Percentiles rank a stretch among this genome's conserved stretches.
Conservation (phyloP, 1,140 invertebrate species). For the Atta colombica region DNA sequence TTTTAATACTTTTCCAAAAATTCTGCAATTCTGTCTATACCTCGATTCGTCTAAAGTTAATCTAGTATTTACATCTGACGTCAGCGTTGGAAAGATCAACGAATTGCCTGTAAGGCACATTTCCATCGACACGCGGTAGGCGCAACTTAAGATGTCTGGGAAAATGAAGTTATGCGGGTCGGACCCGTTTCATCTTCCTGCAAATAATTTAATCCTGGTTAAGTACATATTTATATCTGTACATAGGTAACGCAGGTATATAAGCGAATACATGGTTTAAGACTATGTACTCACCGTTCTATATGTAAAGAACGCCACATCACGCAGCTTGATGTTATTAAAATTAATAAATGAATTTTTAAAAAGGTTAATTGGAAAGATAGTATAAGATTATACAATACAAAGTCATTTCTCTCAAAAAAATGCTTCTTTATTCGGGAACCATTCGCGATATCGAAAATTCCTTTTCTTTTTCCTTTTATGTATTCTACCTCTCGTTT, state of each 20-base stretch:
- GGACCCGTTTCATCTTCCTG: slow-evolving; percentile 77
- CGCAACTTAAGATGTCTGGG: slow-evolving; percentile 75
- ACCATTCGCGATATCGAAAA: slow-evolving; percentile 29
- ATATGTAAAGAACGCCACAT: slow-evolving; percentile 3
- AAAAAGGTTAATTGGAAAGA: slow-evolving; percentile 62
- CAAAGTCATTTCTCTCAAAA: slow-evolving; percentile 5
- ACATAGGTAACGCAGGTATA: slow-evolving; percentile 67
- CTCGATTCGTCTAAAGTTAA: slow-evolving; percentile 63
- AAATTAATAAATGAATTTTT: slow-evolving; percentile 70
- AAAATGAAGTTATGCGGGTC: slow-evolving; percentile 76
- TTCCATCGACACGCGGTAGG: slow-evolving; percentile 76
- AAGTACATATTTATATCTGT: slow-evolving; percentile 79
- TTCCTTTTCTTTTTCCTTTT: background rate
- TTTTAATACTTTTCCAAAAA: slow-evolving; percentile 26
- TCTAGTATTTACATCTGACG: slow-evolving; percentile 70
- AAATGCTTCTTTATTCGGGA: background rate
- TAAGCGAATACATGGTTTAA: slow-evolving; percentile 62
- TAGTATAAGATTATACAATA: background rate
- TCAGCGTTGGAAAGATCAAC: slow-evolving; percentile 58
- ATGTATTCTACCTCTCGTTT: background rate
- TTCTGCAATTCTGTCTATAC: slow-evolving; percentile 44
- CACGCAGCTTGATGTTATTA: slow-evolving; percentile 29
- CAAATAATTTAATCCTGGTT: slow-evolving; percentile 79
- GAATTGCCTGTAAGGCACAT: slow-evolving; percentile 67
- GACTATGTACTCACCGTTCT: slow-evolving; percentile 40